Conservation (phyloP, 2,797 vertebrate species). For the Synanceia verrucosa region DNA sequence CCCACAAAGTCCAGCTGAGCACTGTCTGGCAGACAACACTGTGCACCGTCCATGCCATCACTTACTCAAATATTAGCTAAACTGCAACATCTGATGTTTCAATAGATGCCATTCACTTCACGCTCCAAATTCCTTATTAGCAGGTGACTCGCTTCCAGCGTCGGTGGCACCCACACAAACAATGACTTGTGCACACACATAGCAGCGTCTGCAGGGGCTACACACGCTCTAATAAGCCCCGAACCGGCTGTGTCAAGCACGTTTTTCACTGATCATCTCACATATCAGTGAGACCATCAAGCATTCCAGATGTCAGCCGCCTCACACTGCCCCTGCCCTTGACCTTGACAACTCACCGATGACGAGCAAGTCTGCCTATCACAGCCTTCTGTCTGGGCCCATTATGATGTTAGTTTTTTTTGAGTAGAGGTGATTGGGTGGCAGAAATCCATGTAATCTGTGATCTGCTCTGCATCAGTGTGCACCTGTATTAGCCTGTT, state of each 20-base stretch:
- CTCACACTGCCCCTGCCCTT: constrained; percentile 53
- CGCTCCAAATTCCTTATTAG: constrained; percentile 55
- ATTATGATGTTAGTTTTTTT: constrained; percentile 32
- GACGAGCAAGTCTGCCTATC: constrained; percentile 4
- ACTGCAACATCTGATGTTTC: constrained; percentile 31
- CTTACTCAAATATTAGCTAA: constrained; percentile 45
- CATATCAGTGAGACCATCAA: not conserved
- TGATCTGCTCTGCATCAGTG: constrained; percentile 15
- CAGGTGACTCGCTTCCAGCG: constrained; percentile 32
- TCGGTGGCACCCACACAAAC: constrained; percentile 1
- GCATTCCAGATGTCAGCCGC: constrained; percentile 33
- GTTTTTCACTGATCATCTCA: constrained; percentile 35
- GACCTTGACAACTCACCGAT: constrained; percentile 55
- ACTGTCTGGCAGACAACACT: not conserved
- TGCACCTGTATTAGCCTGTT: constrained; percentile 3
- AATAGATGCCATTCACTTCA: constrained; percentile 31
- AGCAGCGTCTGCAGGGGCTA: not conserved
- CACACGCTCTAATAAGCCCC: constrained; percentile 14
- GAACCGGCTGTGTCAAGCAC: not conserved
- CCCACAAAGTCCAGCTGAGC: constrained; percentile 40
- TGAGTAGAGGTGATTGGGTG: constrained; percentile 15
- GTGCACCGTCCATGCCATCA: not conserved
- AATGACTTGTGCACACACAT: not conserved
- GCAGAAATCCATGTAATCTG: not conserved
- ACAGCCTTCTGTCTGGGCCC: constrained; percentile 27